These are phyloP conservation scores for Drosophila incognita DNA, from an alignment of 2,888 invertebrate species.

Conservation along the genomic window DNA sequence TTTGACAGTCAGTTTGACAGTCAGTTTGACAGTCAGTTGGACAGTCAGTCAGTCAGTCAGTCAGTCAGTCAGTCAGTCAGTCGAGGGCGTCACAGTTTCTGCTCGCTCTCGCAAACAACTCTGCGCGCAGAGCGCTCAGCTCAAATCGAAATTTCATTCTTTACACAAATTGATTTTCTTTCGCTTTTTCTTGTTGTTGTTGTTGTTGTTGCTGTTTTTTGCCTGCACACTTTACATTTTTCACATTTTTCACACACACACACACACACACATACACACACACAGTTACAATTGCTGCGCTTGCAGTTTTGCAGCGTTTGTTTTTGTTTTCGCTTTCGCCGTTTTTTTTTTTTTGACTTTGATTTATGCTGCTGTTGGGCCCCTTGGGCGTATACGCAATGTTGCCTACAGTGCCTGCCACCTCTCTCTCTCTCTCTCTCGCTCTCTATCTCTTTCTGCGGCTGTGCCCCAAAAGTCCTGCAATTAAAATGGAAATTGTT, in stretches of 20 bases:
- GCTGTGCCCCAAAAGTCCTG: constrained; percentile 40
- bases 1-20: too few species aligned
- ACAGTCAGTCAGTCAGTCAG: neutral
- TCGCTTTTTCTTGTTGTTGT: neutral
- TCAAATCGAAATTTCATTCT: constrained; percentile 69
- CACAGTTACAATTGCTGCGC: constrained; percentile 2
- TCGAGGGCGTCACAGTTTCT: constrained; percentile 55
- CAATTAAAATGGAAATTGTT: constrained; percentile 76
- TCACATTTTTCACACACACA: constrained; percentile 20
- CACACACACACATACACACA: neutral
- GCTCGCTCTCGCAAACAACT: constrained; percentile 30
- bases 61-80: constrained; percentile 8
- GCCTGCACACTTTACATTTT: constrained; percentile 15
- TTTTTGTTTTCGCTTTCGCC: constrained; percentile 4
- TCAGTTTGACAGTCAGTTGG: constrained; percentile 11
- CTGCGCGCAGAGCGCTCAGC: constrained; percentile 30
- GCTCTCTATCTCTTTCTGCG: neutral
- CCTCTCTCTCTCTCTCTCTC: neutral
- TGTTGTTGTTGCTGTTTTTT: constrained; percentile 9
- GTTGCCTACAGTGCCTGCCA: constrained; percentile 5
- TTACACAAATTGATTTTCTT: constrained; percentile 76
- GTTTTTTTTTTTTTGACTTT: constrained; percentile 19
- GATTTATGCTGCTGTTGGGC: constrained; percentile 31
- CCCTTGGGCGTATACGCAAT: constrained; percentile 59
- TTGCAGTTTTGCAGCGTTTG: constrained; percentile 21